Evolutionary conservation across 2,797 vertebrate species (phyloP).

Genomic region (Acanthiza pusilla): DNA sequence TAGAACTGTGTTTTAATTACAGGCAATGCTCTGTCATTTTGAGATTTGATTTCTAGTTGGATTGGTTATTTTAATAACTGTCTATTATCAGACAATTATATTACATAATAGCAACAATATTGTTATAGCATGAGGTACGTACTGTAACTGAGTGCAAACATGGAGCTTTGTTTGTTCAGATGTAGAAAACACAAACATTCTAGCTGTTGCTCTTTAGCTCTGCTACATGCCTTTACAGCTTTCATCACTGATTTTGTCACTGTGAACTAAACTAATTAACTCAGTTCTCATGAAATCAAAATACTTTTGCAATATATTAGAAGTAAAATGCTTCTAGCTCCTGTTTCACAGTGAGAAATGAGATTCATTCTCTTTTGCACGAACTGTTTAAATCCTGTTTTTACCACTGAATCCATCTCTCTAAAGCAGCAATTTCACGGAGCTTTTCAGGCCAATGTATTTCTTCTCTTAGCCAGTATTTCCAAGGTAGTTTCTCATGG

Average conservation of each 20-base stretch:
- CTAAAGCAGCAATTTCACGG: not conserved
- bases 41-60: conserved; percentile 9
- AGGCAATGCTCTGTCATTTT: not conserved
- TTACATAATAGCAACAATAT: not conserved
- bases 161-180: not conserved
- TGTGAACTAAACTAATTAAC: not conserved
- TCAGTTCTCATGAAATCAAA: not conserved
- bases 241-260: not conserved
- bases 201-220: not conserved
- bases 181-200: not conserved
- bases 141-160: not conserved
- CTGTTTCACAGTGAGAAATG: not conserved
- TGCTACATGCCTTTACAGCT: not conserved
- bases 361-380: not conserved
- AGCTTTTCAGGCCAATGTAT: not conserved
- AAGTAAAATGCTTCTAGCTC: not conserved
- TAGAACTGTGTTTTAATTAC: conserved; percentile 10
- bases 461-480: not conserved
- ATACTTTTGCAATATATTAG: not conserved
- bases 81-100: not conserved
- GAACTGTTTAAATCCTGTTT: not conserved
- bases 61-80: not conserved
- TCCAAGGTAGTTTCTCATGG: not conserved
- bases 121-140: not conserved
- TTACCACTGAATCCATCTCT: not conserved